These are phyloP conservation scores for Aplidium turbinatum DNA, from an alignment of 23 tunicate species.

Conservation along the genomic window DNA sequence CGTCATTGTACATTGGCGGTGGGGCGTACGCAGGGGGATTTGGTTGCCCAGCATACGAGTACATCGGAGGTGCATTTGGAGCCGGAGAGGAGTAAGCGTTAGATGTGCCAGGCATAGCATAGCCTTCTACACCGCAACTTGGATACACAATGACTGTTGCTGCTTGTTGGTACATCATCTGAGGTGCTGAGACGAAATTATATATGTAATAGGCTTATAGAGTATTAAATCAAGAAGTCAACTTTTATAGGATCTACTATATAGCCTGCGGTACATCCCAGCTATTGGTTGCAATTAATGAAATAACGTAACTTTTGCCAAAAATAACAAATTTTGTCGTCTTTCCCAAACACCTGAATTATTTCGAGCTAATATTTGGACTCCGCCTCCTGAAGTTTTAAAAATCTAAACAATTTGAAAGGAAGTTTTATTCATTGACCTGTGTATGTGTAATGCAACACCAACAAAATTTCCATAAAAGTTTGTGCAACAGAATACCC, in stretches of 20 bases:
- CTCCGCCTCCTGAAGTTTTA: too few relatives aligned
- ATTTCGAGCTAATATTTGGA: too few relatives aligned
- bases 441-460: too few relatives aligned
- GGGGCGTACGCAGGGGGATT: constrained; percentile 59
- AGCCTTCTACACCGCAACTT: constrained; percentile 38
- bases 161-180: constrained; percentile 69
- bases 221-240: too few relatives aligned
- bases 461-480: too few relatives aligned
- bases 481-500: too few relatives aligned
- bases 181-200: constrained; percentile 44
- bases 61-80: constrained; percentile 34
- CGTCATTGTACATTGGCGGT: constrained; percentile 26
- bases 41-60: constrained; percentile 27
- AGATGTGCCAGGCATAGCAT: constrained; percentile 48
- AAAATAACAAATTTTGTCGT: not conserved
- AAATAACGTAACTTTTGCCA: not conserved
- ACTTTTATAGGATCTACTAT: too few relatives aligned
- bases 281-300: not conserved
- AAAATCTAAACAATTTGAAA: too few relatives aligned
- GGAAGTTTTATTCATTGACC: too few relatives aligned
- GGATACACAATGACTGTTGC: constrained; percentile 41
- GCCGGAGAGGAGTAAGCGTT: constrained; percentile 60
- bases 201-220: not conserved
- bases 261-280: not conserved
- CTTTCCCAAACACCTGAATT: too few relatives aligned